Base-by-base conservation (phyloP, 1,140 invertebrate species). In the Macrotrachela quadricornifera region DNA sequence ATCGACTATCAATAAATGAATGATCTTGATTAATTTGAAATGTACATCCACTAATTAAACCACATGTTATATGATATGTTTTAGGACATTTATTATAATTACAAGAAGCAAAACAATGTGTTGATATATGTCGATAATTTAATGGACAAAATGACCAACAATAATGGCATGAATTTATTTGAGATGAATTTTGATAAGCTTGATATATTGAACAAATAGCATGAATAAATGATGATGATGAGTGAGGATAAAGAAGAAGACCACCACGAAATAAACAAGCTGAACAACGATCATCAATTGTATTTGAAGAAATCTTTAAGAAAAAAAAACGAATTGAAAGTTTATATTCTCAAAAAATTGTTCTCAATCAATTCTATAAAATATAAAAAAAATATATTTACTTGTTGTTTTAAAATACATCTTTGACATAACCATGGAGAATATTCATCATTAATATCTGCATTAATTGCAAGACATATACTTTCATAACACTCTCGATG, bases 31-130 rank as follows among this genome's bases (percentile, higher is more conserved):
- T 65, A n/a, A 64, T 63, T 45, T 67, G 63, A 60, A 73, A 72
- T 49, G 44, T 30, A 47, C 45, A 53, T 30, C 38, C 21, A 60
- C 55, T 43, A 67, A 62, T 52, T 70, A 64, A 18, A 21, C 65
- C 73, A 66, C 73, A 76, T 6, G 72, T 73, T n/a, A 69, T 63
- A 60, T 74, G 73, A 59, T 74, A 72, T 41, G 68, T 61, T 39
- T 60, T 54, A 1, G 63, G 58, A 61, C 74, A 74, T 38, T 62
- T 61, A 13, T 63, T 65, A 54, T 62, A 57, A 39, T 67, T 69
- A 54, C 73, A 59, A 61, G 30, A 67, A 61, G 37, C 38, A 45
- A 58, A 55, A 17, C n/a, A 50, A 37, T 48, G 64, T 62, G 51
- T 59, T 63, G 10, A 54, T 47, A 50, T 60, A 61, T 15, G 54